Evolutionary conservation across 2,888 invertebrate species (phyloP).

Genomic region (Pristionchus maxplancki): DNA sequence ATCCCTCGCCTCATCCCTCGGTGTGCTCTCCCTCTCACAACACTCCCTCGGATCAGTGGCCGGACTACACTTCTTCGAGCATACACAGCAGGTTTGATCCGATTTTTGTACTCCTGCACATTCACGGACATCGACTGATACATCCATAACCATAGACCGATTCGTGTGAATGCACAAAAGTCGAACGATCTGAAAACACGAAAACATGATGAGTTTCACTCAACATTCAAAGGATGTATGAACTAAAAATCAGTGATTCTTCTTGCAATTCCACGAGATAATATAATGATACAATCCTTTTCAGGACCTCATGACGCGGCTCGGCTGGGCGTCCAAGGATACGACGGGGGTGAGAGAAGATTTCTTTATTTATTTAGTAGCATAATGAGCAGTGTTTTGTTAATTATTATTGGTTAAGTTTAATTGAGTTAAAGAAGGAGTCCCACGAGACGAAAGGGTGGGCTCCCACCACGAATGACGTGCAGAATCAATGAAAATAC

Average conservation of each 20-base stretch:
- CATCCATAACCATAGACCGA: no score
- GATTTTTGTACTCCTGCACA: background rate
- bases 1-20: conserved; percentile 28
- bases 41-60: conserved; percentile 2
- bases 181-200: no score
- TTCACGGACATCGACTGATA: background rate
- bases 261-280: background rate
- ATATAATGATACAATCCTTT: background rate
- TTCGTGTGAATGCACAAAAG: no score
- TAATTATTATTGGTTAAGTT: background rate
- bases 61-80: conserved; percentile 20
- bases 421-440: no score
- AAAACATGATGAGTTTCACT: no score
- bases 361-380: background rate
- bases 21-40: conserved; percentile 5
- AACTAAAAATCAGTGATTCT: background rate
- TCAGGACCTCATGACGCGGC: background rate
- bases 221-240: no score
- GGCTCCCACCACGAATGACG: no score
- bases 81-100: conserved; percentile 4
- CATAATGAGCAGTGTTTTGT: background rate
- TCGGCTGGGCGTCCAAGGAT: background rate
- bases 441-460: no score
- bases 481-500: no score
- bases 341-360: background rate